Base-by-base conservation (phyloP, 1,140 invertebrate species). In the Hylaeus volcanicus region DNA sequence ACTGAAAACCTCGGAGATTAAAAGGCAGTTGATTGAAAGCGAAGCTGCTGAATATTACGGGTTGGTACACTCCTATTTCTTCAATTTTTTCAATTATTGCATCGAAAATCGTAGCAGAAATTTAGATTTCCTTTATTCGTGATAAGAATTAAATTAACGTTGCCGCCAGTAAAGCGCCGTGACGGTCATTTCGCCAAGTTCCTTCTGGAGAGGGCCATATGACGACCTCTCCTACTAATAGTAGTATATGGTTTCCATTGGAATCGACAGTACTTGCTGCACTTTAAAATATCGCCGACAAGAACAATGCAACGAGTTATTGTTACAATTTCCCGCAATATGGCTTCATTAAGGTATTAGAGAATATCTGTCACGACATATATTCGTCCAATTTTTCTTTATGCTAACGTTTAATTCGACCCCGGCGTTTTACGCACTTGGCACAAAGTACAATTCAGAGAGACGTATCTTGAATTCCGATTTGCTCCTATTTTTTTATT, bases 281-380 rank as follows among this genome's bases (percentile, higher is more conserved):
- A 41, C 12, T 69, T 63, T 53, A 11, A 58, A 60, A 63, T 58
- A 74, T 48, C 83, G n/a, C n/a, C 60, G 15, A 53, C 39, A 1
- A 41, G 8, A 83, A 89, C 85, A 51, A 92, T 93, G 92, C 90
- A 91, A 74, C 86, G 90, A 82, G 78, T 86, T 48, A 61, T 86
- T 37, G 6, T 41, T 6, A 81, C 85, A 8, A 70, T 92, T 79
- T 86, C 88, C 14, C 87, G 91, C 41, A 90, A 89, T 66, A 92
- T 93, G 88, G 89, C 91, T 79, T 88, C 84, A 37, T 12, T 90
- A 5, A 92, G 92, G 92, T 93, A 92, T 75, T 81, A 60, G 68
- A 37, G 3, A 68, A 51, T 37, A 12, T 63, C n/a, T 45, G 43
- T 8, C 41, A 26, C 8, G 3, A 26, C 3, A 43, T 72, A 11